Conservation (phyloP, 2,888 invertebrate species). For the Stenchaetothrips biformis region DNA sequence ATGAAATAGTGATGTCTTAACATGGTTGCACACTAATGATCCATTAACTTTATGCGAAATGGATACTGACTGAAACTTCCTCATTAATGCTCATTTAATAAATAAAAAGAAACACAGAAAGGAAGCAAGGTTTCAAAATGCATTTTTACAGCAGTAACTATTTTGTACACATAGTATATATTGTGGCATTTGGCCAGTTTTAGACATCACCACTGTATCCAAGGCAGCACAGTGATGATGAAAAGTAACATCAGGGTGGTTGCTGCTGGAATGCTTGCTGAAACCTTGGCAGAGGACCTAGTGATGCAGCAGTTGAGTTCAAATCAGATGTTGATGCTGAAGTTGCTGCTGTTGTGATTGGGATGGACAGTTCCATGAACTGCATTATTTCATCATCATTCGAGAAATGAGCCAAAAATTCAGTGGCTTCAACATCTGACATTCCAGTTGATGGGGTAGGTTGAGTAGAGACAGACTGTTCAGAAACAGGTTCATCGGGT, state of each 20-base stretch:
- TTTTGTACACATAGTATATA: not conserved
- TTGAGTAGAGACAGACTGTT: not conserved
- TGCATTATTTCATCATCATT: conserved; percentile 19
- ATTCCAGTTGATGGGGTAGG: not conserved
- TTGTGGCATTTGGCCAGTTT: not conserved
- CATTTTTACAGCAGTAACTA: not conserved
- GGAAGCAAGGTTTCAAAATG: not conserved
- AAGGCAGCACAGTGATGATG: conserved; percentile 22
- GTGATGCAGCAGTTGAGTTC: conserved; percentile 42
- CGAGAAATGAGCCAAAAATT: conserved; percentile 2
- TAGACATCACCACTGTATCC: conserved; percentile 23
- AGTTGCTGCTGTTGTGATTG: conserved; percentile 31
- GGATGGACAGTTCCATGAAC: conserved; percentile 5
- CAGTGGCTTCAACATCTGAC: not conserved
- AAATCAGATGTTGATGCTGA: conserved; percentile 34
- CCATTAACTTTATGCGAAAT: not conserved
- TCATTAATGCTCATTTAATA: not conserved
- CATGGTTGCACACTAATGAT: not conserved
- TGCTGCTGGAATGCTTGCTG: conserved; percentile 50
- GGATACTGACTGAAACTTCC: not conserved
- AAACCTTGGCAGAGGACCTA: conserved; percentile 49
- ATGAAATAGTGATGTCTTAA: not conserved
- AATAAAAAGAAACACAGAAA: not conserved
- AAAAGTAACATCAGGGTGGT: conserved; percentile 34
- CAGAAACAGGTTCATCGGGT: not conserved